Base-by-base conservation (phyloP, 2,113 vertebrate genomes). In the Atlantisia rogersi region DNA sequence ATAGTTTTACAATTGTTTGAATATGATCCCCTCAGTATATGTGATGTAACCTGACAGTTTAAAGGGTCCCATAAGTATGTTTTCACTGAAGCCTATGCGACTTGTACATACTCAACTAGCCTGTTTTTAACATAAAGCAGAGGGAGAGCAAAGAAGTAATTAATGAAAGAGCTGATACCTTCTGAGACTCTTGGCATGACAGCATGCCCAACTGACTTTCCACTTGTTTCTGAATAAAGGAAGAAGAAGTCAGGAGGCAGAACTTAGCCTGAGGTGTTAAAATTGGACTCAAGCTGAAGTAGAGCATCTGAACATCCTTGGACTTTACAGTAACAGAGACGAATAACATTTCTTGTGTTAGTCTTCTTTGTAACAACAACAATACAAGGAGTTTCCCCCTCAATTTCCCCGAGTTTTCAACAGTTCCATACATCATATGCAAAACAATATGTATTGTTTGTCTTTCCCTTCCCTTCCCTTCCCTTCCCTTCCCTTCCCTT, bases 41-140 rank as follows among this genome's bases (percentile, higher is more conserved):
- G 84, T 92, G 88, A 97, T 97, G 92, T 77, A 97, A 96, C 82
- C 83, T 96, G 96, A 97, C 95, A 96, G 92, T 94, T 95, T 96
- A 97, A 97, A 94, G 96, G 88, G 95, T 97, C 93, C 94, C 94
- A 44, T 21, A 94, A 91, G 91, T 18, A 37, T 5, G 0, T 91
- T 94, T 90, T 56, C 86, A 71, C 78, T 42, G 94, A 91, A 76
- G 88, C 83, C 48, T 8, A 20, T 19, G 26, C 58, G 69, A 77
- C 90, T 88, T 86, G 79, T 88, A 89, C 86, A 82, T 89, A 64
- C 80, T 82, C 90, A 93, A 25, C 86, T 74, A 77, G 92, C 73
- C 92, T 94, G 84, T 70, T 91, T 93, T 94, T 95, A 95, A 96
- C 84, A 71, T 80, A 96, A 96, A 92, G 88, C 81, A 86, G 53